Evolutionary conservation across 2,113 vertebrate species (phyloP), one percentile per base, ranked within the genome.

Genomic region (Silurus asotus): DNA sequence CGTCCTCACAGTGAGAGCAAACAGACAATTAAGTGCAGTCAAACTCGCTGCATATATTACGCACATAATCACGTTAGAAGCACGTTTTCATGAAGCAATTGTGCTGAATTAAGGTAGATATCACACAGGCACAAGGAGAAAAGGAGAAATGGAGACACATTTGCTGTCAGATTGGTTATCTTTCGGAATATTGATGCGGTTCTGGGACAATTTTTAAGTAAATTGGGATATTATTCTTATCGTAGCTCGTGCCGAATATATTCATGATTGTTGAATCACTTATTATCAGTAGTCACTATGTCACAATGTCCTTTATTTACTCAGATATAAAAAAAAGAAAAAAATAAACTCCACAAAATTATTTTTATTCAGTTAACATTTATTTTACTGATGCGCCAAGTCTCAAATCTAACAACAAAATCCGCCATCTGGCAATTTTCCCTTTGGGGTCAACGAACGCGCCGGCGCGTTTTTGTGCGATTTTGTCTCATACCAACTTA

Each of bases 11-110:
- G 55, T 64, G 62, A 67, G 69, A 89, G 82, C 83, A 88, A 77
- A 53, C 64, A 83, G 80, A 87, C 74, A 88, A 87, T 87, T 86
- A 85, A 81, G 84, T 28, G 45, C 23, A 75, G 74, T n/a, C 85
- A 83, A 79, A 58, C 85, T 81, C 55, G 6, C 79, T 51, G 80
- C 83, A 78, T 84, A 84, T 59, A 62, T 86, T 85, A 74, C 23
- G 84, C 78, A 58, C 72, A n/a, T 83, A 85, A 87, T 84, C 85
- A 83, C 51, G 76, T 70, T 78, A 86, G 45, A 77, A 45, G 76
- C 77, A 84, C 81, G 69, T 89, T 89, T 75, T 49, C 4, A 78
- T 59, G 69, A 62, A 82, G 53, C 82, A 85, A 85, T 77, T 81
- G 87, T 85, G 25, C 77, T 83, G 11, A 78, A 86, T 83, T 81